These are phyloP conservation scores for Vultur gryphus DNA, from an alignment of 2,797 vertebrate species.

Conservation along the genomic window DNA sequence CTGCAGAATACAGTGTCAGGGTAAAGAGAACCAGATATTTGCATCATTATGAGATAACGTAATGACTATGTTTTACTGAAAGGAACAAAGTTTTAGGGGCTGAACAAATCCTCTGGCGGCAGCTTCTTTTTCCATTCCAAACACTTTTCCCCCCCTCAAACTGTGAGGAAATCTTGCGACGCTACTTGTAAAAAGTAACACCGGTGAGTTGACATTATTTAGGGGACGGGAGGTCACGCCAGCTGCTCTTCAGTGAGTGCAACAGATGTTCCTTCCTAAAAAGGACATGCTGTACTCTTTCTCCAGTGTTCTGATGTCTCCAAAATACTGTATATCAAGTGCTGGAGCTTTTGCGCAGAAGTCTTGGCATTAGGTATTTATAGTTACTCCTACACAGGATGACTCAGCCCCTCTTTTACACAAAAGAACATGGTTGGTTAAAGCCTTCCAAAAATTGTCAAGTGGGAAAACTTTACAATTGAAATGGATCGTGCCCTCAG, in stretches of 20 bases:
- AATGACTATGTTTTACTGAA: not conserved
- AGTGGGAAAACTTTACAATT: not conserved
- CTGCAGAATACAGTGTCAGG: not conserved
- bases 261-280: conserved; percentile 31
- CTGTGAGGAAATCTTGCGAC: not conserved
- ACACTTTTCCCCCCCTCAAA: not conserved
- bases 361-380: not conserved
- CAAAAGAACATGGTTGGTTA: not conserved
- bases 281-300: not conserved
- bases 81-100: conserved; percentile 5
- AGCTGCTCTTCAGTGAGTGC: not conserved
- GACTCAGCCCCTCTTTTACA: not conserved
- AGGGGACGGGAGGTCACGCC: not conserved
- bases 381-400: not conserved
- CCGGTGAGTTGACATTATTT: not conserved
- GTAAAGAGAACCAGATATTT: conserved; percentile 44
- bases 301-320: not conserved
- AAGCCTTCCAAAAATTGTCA: conserved; percentile 28
- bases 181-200: conserved; percentile 35
- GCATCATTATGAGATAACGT: conserved; percentile 8
- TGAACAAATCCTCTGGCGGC: conserved; percentile 20
- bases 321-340: not conserved
- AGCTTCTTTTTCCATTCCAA: conserved; percentile 36
- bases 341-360: not conserved
- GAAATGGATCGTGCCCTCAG: not conserved